Base-by-base conservation (phyloP, 2,113 vertebrate species). In the Gulo gulo region DNA sequence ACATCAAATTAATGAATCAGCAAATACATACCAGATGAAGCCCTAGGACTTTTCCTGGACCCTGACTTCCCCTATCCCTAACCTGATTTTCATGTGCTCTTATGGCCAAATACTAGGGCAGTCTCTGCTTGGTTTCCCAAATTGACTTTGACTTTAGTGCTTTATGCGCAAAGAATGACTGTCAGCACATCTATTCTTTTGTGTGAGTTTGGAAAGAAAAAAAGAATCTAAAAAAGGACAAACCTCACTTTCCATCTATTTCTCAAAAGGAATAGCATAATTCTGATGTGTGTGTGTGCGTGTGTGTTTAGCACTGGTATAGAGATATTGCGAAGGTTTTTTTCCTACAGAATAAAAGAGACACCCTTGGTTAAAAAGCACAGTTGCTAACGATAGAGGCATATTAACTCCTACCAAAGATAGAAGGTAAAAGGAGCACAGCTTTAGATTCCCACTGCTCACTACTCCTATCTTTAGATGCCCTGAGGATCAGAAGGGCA, bases 201-300 rank as follows among this genome's bases (percentile, higher is more conserved):
- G 8, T 92, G 15, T 88, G 79, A 78, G 52, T 92, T 92, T 94
- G 89, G 47, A 78, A 47, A 92, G 57, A 47, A 89, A 47, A 86
- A 94, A 96, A 65, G 45, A 88, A 95, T 73, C 50, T 34, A 18
- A 67, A 83, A 96, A 81, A 71, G 24, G n/a, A 50, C 47, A 73
- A 91, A 83, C 4, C 31, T 88, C 26, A 93, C 42, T 89, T 88
- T 76, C 47, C 39, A 78, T 71, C 26, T 84, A 34, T 89, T 97
- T 92, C 79, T 97, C 31, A 59, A 74, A 93, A 97, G 65, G 74
- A 34, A 57, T 6, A 84, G 50, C 93, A 81, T 88, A 63, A 84
- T 36, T 15, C n/a, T 59, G 69, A 65, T 50, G 21, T 65, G 45
- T 59, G 16, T 88, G 26, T 34, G 4, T 26, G 24, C 31, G 21